Conservation (phyloP, 2,113 vertebrate species). For the Cyprinodon brontotheroides region DNA sequence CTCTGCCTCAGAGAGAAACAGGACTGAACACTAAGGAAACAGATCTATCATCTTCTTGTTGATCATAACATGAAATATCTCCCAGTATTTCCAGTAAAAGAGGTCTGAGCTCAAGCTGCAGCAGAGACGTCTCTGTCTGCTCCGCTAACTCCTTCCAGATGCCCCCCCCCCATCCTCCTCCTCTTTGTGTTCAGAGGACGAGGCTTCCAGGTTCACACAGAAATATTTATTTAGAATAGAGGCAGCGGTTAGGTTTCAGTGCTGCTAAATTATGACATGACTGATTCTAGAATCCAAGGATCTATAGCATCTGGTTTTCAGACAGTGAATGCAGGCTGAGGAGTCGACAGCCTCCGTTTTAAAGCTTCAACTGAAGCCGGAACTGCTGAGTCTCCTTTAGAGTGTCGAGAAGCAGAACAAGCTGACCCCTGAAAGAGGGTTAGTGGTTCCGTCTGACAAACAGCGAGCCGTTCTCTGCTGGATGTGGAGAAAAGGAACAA, state of each 20-base stretch:
- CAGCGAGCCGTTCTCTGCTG: too few species aligned
- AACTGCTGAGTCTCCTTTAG: too few species aligned
- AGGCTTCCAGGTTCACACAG: not conserved
- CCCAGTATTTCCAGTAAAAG: not conserved
- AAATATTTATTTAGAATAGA: not conserved
- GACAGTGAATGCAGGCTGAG: too few species aligned
- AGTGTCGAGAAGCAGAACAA: too few species aligned
- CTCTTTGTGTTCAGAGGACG: not conserved
- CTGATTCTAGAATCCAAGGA: not conserved
- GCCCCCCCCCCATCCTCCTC: not conserved
- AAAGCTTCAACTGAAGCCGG: too few species aligned
- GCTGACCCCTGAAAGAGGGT: too few species aligned
- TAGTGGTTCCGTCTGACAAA: too few species aligned
- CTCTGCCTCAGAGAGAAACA: too few species aligned
- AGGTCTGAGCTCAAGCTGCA: not conserved
- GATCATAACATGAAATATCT: not conserved
- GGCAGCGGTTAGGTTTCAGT: not conserved
- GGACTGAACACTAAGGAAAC: too few species aligned
- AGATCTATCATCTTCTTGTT: not conserved
- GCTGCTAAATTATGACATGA: not conserved
- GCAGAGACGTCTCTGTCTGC: not conserved
- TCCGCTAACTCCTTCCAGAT: constrained; percentile 40
- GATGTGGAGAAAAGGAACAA: too few species aligned
- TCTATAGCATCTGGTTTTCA: not conserved
- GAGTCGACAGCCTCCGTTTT: too few species aligned